Base-by-base conservation (phyloP, 2,113 vertebrate species). In the Merops nubicus region DNA sequence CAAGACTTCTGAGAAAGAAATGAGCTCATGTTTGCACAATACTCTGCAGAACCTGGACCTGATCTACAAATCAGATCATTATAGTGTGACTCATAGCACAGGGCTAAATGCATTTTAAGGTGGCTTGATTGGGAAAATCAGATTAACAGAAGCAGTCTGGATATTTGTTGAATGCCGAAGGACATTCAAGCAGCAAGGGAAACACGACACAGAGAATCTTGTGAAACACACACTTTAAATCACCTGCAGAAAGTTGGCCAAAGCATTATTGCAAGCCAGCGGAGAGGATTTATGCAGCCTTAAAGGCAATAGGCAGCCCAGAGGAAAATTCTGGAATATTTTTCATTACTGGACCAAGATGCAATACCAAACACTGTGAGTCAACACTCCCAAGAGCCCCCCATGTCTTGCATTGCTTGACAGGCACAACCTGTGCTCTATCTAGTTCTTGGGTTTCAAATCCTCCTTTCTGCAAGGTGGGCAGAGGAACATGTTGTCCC, bases 111-210 rank as follows among this genome's bases (percentile, higher is more conserved):
- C 28, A 93, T 75, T 93, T 96, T 65, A 75, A 42, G 47, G 65
- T 34, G 64, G 40, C 45, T 95, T 95, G 81, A 95, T 85, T 82
- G 84, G 43, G 22, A 88, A 95, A 96, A 96, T 75, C 70, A 82
- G 69, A 93, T 92, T 88, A 91, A 78, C 33, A 25, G 26, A 76
- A 85, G 45, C 62, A 72, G 40, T 64, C 59, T 80, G 86, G 33
- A 70, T 12, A 95, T 94, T 67, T 86, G 57, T 65, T 85, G 70
- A 96, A 94, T 73, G 73, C 48, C 86, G 94, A 91, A 91, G 85
- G 87, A 68, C 48, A 83, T 87, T 85, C 38, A 56, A 84, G 43
- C 26, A 64, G n/a, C 12, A 11, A 51, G 53, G 43, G 81, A 90
- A 93, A 60, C 26, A 34, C 0, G 2, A 67, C 48, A 78, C 38